Conservation (phyloP, 2,797 vertebrate species). For the Martes flavigula region DNA sequence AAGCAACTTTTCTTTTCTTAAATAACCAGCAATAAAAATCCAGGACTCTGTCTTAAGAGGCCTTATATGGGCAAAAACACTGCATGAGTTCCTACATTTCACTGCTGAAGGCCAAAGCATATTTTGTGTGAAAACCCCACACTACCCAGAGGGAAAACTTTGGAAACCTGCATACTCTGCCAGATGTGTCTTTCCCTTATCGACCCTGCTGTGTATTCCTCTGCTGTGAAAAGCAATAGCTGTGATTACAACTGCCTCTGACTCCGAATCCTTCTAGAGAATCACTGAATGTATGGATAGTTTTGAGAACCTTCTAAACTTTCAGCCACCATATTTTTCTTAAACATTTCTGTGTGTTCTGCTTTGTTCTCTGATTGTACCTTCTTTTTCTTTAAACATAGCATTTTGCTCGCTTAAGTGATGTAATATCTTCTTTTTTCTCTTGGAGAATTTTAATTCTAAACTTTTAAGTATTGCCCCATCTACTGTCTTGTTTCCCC, state of each 20-base stretch:
- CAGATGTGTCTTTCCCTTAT: neutral
- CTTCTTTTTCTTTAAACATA: neutral
- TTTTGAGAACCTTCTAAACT: neutral
- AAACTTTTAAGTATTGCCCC: neutral
- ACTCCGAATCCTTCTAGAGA: neutral
- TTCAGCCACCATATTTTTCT: neutral
- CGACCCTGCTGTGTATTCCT: neutral
- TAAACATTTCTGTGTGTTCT: neutral
- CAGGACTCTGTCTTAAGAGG: neutral
- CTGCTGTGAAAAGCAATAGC: neutral
- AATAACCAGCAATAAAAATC: neutral
- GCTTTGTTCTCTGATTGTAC: neutral
- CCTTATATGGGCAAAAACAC: neutral
- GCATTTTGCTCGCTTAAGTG: neutral
- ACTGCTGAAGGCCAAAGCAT: neutral
- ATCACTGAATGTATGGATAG: neutral
- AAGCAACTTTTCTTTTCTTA: neutral
- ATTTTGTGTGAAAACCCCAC: neutral
- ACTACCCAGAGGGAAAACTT: neutral
- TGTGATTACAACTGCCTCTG: neutral
- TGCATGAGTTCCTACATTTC: neutral
- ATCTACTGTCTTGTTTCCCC: neutral
- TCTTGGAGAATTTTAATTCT: slow-evolving; percentile 2
- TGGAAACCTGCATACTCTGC: neutral
- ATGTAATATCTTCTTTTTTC: neutral